Percentiles rank a stretch among this genome's conserved stretches.
Evolutionary conservation across 2,888 invertebrate species (phyloP).

Genomic region (Heliconius ismenius): DNA sequence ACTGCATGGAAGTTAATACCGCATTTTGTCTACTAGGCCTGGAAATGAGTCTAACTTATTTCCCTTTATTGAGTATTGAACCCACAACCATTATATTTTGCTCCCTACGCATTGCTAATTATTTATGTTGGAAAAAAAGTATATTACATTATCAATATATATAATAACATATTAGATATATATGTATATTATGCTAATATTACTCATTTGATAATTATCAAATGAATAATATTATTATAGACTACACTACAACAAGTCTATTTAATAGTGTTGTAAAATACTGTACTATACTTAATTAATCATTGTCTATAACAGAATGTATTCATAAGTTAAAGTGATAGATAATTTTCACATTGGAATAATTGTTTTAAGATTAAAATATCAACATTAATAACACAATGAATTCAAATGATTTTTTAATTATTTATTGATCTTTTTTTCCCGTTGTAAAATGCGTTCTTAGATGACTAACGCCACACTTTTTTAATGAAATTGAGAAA

Average conservation of each 20-base stretch:
- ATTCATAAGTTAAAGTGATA: background rate
- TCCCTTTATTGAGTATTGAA: background rate
- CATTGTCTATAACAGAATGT: background rate
- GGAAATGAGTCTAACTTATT: background rate
- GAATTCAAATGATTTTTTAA: background rate
- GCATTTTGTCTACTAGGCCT: too few relatives aligned
- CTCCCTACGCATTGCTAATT: background rate
- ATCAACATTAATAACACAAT: background rate
- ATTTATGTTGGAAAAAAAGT: background rate
- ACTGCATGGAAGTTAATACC: too few relatives aligned
- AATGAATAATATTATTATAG: too few relatives aligned
- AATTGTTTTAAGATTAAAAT: background rate
- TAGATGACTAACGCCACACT: too few relatives aligned
- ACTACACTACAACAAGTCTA: too few relatives aligned
- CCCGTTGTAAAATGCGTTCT: background rate
- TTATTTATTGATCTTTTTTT: background rate
- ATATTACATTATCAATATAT: background rate
- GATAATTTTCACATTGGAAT: background rate
- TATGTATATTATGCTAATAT: too few relatives aligned
- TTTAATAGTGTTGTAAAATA: background rate
- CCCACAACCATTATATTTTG: background rate
- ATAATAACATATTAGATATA: background rate
- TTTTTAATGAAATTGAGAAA: background rate
- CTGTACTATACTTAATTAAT: background rate
- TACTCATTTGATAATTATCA: too few relatives aligned